Percentiles rank a stretch among this genome's conserved stretches.
These are phyloP conservation scores for Spinibarbus caldwelli DNA, from an alignment of 2,797 vertebrate species.

Conservation along the genomic window DNA sequence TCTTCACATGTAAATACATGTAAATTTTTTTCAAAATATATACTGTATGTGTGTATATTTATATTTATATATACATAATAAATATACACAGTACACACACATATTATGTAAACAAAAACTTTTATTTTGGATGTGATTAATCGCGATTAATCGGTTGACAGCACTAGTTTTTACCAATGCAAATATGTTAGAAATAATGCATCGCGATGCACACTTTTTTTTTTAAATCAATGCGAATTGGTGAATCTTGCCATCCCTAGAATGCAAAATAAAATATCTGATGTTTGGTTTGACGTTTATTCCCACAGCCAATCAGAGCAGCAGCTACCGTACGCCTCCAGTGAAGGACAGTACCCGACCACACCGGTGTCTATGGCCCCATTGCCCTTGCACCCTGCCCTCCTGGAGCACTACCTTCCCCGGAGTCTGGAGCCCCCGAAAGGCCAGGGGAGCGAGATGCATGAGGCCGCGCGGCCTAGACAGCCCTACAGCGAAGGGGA, in stretches of 20 bases:
- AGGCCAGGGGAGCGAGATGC: constrained; percentile 67
- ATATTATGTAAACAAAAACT: too few species aligned
- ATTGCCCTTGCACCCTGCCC: constrained; percentile 82
- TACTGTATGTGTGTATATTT: too few species aligned
- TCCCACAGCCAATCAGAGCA: constrained; percentile 78
- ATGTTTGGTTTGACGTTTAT: constrained; percentile 38
- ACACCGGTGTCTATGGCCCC: constrained; percentile 74
- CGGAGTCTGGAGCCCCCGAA: constrained; percentile 76
- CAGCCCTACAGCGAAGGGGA: constrained; percentile 91
- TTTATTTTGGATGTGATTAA: too few species aligned
- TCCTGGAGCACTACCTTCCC: constrained; percentile 89
- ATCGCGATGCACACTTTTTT: background rate
- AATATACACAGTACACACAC: too few species aligned
- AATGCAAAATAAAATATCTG: background rate
- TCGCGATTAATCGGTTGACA: too few species aligned
- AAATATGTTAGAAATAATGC: background rate
- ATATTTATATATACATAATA: too few species aligned
- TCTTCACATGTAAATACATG: too few species aligned
- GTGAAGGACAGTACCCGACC: constrained; percentile 71
- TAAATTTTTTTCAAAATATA: too few species aligned
- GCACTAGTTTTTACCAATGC: background rate
- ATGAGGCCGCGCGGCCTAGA: constrained; percentile 61
- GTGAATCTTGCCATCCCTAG: too few species aligned
- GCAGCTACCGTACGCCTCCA: constrained; percentile 75
- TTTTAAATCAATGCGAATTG: background rate